Base-by-base conservation (phyloP, 2,113 vertebrate genomes). In the Mystacornis crossleyi region DNA sequence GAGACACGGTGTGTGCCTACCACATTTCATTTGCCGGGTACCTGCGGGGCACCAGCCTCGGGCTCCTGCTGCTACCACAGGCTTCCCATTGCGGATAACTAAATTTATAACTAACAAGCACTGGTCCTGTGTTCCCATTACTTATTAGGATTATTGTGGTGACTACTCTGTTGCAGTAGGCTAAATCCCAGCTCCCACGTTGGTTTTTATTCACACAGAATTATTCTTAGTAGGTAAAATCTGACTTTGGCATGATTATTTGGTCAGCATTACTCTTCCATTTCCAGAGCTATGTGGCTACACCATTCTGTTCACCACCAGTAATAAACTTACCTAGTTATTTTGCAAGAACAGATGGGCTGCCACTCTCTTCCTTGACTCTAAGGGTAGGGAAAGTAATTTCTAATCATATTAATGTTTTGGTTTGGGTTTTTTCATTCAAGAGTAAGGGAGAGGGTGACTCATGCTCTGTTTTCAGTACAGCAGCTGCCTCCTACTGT, bases 401-500 rank as follows among this genome's bases (percentile, higher is more conserved):
- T 92, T 86, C 42, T 83, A 65, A 78, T 66, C 2, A 1, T 75
- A 70, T 55, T 87, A 61, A 70, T 94, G 38, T 75, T 91, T 81
- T 66, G 31, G 26, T 38, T 82, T 70, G 42, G 14, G 6, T 17
- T 31, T 40, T 58, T 89, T 91, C 43, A 34, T 67, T 47, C 48
- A 78, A 57, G 14, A 93, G 29, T 71, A 31, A 86, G 55, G 65
- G 65, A 75, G 21, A 47, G 42, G 8, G 21, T 89, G 78, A 88
- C 47, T 94, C 48, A 55, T 42, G 50, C 29, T 94, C 81, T 93
- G 85, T 92, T 94, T 93, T 79, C 36, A 79, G 58, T 77, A 77
- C 78, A 93, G 54, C 84, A 90, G 88, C 90, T 96, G 90, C n/a
- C 75, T 96, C 87, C 74, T 74, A 73, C 90, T 64, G 67, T 86